These are phyloP conservation scores for Platysternon megacephalum DNA, from an alignment of 2,113 vertebrate species.

Conservation along the genomic window DNA sequence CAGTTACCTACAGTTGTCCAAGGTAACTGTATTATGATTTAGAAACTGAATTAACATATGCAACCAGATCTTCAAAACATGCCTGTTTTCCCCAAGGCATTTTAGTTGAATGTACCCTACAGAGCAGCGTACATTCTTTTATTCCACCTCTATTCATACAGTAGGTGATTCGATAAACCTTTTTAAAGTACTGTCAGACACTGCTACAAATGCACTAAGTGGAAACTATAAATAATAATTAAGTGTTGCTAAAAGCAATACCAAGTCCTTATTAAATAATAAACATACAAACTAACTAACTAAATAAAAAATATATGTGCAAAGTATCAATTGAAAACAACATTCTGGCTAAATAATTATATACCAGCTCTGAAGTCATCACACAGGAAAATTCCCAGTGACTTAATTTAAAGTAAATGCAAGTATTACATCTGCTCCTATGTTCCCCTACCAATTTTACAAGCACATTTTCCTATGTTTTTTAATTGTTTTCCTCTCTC, in stretches of 20 bases:
- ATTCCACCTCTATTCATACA: not conserved
- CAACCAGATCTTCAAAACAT: not conserved
- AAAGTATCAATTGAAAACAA: not conserved
- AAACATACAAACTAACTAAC: not conserved
- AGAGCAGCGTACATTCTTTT: not conserved
- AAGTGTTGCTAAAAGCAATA: not conserved
- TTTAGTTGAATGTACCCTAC: not conserved
- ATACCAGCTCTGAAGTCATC: not conserved
- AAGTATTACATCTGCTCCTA: not conserved
- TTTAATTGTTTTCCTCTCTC: not conserved
- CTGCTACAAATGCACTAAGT: not conserved
- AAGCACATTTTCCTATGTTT: not conserved
- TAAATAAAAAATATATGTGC: too few species aligned
- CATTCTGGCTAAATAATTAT: not conserved
- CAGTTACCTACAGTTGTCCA: not conserved
- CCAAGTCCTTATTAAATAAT: not conserved
- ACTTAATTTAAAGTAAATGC: not conserved
- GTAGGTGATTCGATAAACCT: not conserved
- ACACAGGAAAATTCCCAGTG: not conserved
- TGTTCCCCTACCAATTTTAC: not conserved
- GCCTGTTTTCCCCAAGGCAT: not conserved
- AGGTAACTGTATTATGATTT: not conserved
- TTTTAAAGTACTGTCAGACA: not conserved
- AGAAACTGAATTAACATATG: not conserved
- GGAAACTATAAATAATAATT: too few species aligned